Evolutionary conservation across 1,140 invertebrate genomes (phyloP).

Genomic region (Antheraea mylitta): DNA sequence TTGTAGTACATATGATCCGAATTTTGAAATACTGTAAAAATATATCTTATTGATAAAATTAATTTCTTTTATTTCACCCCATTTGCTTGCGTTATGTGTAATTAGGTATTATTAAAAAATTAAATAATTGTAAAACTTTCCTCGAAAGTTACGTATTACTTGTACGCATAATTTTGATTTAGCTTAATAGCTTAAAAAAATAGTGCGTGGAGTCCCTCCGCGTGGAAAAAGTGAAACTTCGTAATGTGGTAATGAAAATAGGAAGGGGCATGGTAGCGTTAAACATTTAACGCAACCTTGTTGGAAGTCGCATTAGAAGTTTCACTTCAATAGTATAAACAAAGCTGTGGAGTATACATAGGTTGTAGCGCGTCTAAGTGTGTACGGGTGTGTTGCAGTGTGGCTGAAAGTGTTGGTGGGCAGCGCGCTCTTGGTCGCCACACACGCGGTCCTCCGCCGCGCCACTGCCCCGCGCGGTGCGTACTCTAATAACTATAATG

Average conservation of each 20-base stretch:
- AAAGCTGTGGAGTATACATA: no score
- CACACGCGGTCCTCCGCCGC: slow-evolving; percentile 83
- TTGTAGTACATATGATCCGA: background rate
- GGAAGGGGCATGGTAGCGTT: no score
- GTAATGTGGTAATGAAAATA: no score
- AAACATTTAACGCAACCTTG: no score
- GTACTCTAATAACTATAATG: slow-evolving; percentile 30
- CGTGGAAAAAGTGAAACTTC: no score
- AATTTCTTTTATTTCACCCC: slow-evolving; percentile 42
- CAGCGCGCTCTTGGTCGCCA: slow-evolving; percentile 86
- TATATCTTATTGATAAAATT: slow-evolving; percentile 32
- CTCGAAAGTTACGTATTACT: no score
- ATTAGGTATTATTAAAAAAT: background rate
- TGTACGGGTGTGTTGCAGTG: slow-evolving; percentile 82
- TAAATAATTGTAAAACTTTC: no score
- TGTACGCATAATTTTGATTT: no score
- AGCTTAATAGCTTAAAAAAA: no score
- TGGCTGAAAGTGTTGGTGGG: slow-evolving; percentile 88
- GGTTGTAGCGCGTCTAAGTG: slow-evolving; percentile 23
- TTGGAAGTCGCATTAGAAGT: no score
- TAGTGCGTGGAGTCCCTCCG: no score
- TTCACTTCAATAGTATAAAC: no score
- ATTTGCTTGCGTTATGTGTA: slow-evolving; percentile 16
- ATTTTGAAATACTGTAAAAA: slow-evolving; percentile 24
- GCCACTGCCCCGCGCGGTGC: slow-evolving; percentile 58